Base-by-base conservation (phyloP, 2,797 vertebrate species). In the Mastacembelus armatus region DNA sequence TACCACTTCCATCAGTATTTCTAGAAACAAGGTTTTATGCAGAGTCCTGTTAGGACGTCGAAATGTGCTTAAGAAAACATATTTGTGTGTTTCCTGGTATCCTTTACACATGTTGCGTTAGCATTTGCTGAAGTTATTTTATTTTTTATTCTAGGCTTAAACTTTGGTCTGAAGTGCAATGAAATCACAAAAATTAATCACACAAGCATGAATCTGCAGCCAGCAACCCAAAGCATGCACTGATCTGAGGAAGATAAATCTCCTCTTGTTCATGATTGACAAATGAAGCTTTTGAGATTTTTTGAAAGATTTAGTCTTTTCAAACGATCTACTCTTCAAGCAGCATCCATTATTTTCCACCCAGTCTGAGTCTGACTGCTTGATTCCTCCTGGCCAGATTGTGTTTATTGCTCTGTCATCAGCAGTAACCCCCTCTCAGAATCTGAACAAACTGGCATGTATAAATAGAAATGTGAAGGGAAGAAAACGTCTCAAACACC, bases 381-480 rank as follows among this genome's bases (percentile, higher is more conserved):
- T 68, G 66, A 49, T 65, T 75, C 49, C 71, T 77, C 19, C 43
- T 30, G 61, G 67, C 83, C 86, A 85, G 85, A 85, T 84, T 86
- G 88, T 19, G 35, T 85, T 78, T 89, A 79, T 84, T 65, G 77
- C 81, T 77, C 69, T 69, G 70, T 74, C 73, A 76, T 78, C 70
- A 74, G 76, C 72, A 69, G 55, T 68, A 69, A 65, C 48, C 66
- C 77, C 69, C 40, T 42, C 61, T 50, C 62, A 16, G 56, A 51
- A 52, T 80, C 62, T 72, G 73, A 89, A 57, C 80, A 85, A 82
- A 82, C 69, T 59, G 78, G 52, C 81, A 58, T 33, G 42, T 84
- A 80, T 58, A 85, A 87, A 88, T 85, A 90, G 81, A 88, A 75
- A 74, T 26, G 62, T 57, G 59, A 81, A 54, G 50, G 54, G 55